Percentiles rank a stretch among this genome's conserved stretches.
These are phyloP conservation scores for Zaprionus kolodkinae DNA, from an alignment of 1,140 invertebrate species.

Conservation along the genomic window DNA sequence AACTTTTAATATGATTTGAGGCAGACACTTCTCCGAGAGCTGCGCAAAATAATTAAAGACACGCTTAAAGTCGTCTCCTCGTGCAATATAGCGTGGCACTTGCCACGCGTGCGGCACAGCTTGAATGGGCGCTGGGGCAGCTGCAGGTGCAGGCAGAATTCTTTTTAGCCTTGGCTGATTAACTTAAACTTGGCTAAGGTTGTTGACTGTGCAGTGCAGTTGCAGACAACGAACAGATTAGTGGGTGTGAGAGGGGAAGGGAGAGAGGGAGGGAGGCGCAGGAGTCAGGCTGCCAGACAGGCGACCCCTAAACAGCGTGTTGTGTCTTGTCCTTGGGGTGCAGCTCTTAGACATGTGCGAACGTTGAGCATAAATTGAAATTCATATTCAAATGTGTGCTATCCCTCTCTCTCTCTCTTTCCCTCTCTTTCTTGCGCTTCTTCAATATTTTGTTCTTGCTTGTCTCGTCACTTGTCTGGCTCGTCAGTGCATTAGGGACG, in stretches of 20 bases:
- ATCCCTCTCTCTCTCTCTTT: conserved; percentile 3
- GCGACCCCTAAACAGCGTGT: conserved; percentile 56
- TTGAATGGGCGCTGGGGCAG: conserved; percentile 12
- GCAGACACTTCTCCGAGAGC: conserved; percentile 54
- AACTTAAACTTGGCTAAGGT: conserved; percentile 78
- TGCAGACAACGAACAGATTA: background rate
- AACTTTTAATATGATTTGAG: conserved; percentile 81
- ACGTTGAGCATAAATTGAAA: conserved; percentile 65
- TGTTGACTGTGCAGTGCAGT: conserved; percentile 65
- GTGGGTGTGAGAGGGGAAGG: background rate
- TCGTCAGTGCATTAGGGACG: conserved; percentile 53
- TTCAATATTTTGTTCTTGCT: background rate
- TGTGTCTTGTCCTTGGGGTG: conserved; percentile 63
- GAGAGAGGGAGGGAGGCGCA: background rate
- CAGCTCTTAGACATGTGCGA: conserved; percentile 71
- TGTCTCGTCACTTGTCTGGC: background rate
- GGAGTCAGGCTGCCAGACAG: conserved; percentile 29
- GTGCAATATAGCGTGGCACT: conserved; percentile 24
- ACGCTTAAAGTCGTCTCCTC: conserved; percentile 53
- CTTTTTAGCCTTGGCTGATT: conserved; percentile 48
- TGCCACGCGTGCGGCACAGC: conserved; percentile 26
- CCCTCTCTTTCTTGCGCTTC: background rate
- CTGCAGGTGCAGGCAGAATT: conserved; percentile 31
- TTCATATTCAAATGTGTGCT: conserved; percentile 67
- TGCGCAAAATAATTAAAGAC: conserved; percentile 65